phyloP scores from a whole-genome alignment of 2,113 vertebrate genomes.

The Lophochroa leadbeateri region DNA sequence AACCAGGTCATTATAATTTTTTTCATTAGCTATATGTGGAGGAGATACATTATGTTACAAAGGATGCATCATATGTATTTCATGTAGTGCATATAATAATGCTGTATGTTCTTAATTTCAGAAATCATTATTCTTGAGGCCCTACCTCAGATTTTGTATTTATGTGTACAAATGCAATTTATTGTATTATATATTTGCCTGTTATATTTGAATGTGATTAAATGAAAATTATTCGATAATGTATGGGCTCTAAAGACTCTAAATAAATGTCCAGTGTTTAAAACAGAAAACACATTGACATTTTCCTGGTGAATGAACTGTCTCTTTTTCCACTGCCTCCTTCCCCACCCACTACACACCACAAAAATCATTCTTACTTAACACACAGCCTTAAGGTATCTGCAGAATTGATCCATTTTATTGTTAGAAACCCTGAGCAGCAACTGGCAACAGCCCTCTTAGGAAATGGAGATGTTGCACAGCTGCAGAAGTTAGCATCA shows the following conservation, averaged over 20 bases:
- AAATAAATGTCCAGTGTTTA: constrained; percentile 97
- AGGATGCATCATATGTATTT: constrained; percentile 79
- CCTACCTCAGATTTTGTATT: constrained; percentile 99
- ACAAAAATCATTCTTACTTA: constrained; percentile 44
- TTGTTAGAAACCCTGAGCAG: constrained; percentile 53
- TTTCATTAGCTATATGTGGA: constrained; percentile 80
- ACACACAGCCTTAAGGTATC: constrained; percentile 48
- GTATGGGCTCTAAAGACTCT: constrained; percentile 87
- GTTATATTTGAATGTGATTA: constrained; percentile 93
- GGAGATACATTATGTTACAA: constrained; percentile 82
- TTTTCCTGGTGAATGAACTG: constrained; percentile 18
- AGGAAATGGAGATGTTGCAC: constrained; percentile 43
- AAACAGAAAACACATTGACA: constrained; percentile 49
- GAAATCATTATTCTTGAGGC: constrained; percentile 95
- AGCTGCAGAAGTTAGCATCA: constrained; percentile 65
- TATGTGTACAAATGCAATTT: constrained; percentile 98
- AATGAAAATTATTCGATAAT: constrained; percentile 90
- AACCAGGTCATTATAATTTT: constrained; percentile 81
- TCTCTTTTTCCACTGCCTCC: neutral
- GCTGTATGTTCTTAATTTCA: constrained; percentile 88
- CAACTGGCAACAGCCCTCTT: constrained; percentile 50
- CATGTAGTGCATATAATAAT: constrained; percentile 81
- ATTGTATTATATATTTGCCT: constrained; percentile 97
- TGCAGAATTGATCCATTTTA: constrained; percentile 54
- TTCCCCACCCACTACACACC: neutral